Conservation (phyloP, 2,888 invertebrate species). For the Orthonevra nobilis region DNA sequence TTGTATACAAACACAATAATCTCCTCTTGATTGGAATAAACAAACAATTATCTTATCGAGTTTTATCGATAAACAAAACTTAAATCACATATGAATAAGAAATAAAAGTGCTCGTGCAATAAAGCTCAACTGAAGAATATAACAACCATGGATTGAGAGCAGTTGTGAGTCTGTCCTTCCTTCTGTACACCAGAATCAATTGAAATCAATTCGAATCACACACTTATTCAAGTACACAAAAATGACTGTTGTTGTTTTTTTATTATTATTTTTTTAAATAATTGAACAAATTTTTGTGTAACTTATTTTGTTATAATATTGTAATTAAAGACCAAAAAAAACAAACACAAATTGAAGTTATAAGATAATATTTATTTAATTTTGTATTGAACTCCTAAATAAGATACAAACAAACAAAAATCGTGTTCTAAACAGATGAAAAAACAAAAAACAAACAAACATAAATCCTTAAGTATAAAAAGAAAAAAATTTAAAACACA, state of each 20-base stretch:
- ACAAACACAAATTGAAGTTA: constrained; percentile 60
- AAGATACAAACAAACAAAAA: constrained; percentile 65
- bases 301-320: constrained; percentile 71
- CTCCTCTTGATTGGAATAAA: constrained; percentile 42
- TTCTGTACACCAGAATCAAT: constrained; percentile 17
- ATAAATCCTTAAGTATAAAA: constrained; percentile 71
- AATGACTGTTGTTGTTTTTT: no score
- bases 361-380: constrained; percentile 72
- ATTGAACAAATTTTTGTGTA: constrained; percentile 70
- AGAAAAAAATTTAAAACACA: no score
- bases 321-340: constrained; percentile 72
- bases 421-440: constrained; percentile 72
- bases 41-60: constrained; percentile 60
- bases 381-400: constrained; percentile 71
- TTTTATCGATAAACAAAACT: constrained; percentile 66
- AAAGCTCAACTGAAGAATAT: constrained; percentile 47
- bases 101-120: constrained; percentile 67
- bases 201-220: constrained; percentile 62
- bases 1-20: constrained; percentile 4
- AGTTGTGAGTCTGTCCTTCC: constrained; percentile 51
- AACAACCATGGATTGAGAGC: constrained; percentile 43
- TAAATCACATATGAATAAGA: constrained; percentile 42
- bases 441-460: constrained; percentile 44
- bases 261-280: constrained; percentile 61
- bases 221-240: constrained; percentile 66